Evolutionary conservation across 1,140 invertebrate species (phyloP).

Genomic region (Drosophila subobscura): DNA sequence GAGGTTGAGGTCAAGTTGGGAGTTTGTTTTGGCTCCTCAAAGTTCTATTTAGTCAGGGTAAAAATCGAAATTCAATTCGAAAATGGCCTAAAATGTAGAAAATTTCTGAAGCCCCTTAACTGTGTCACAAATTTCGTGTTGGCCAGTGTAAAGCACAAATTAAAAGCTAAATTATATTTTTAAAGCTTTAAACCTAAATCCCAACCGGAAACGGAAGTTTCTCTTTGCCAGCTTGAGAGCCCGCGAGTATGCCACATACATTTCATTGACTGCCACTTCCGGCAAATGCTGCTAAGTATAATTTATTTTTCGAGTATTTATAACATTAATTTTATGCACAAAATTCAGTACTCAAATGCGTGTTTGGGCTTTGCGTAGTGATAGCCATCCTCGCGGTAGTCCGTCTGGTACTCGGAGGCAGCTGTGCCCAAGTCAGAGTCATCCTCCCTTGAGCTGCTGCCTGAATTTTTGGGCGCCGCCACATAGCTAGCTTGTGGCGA

Average conservation of each 20-base stretch:
- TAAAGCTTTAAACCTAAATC: conserved; percentile 21
- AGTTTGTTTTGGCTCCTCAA: neutral
- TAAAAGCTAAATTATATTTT: neutral
- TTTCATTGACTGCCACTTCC: conserved; percentile 48
- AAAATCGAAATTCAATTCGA: neutral
- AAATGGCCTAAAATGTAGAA: neutral
- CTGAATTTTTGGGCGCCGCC: conserved; percentile 21
- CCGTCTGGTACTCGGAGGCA: conserved; percentile 51
- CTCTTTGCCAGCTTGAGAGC: neutral
- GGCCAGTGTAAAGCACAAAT: conserved; percentile 31
- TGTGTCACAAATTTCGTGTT: conserved; percentile 1
- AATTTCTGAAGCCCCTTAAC: neutral
- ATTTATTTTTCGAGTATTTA: conserved; percentile 37
- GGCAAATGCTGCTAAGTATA: conserved; percentile 59
- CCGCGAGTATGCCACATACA: conserved; percentile 42
- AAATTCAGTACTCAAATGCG: conserved; percentile 21
- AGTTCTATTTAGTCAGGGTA: neutral
- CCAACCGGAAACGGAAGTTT: conserved; percentile 41
- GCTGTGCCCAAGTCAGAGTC: conserved; percentile 31
- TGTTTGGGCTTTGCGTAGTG: conserved; percentile 64
- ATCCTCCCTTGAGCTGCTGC: neutral
- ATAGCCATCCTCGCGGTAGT: conserved; percentile 65
- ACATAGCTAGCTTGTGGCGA: conserved; percentile 39
- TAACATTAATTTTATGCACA: neutral
- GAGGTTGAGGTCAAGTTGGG: too few relatives aligned